A percentile compares a stretch with the other conserved stretches of the same genome.
Evolutionary conservation across 2,797 vertebrate genomes (phyloP).

Genomic region (Amniataba percoides): DNA sequence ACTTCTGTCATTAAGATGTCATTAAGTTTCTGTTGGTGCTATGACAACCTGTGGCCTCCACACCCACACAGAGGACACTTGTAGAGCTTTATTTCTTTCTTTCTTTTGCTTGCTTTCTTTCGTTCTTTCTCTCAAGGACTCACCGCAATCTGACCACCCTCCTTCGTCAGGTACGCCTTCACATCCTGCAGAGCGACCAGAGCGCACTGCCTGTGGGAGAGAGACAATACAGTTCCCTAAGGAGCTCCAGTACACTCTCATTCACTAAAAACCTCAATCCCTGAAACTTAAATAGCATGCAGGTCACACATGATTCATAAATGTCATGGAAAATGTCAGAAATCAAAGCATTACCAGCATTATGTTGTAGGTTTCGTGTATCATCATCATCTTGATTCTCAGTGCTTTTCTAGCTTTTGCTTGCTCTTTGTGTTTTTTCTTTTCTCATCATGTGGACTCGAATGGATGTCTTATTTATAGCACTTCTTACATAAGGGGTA

Average conservation of each 20-base stretch:
- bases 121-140: slow-evolving; percentile 48
- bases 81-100: no score
- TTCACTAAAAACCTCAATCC: neutral
- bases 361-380: no score
- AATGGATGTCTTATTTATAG: neutral
- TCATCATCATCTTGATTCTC: neutral
- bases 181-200: slow-evolving; percentile 94
- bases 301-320: neutral
- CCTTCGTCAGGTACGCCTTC: slow-evolving; percentile 90
- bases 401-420: neutral
- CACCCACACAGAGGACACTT: no score
- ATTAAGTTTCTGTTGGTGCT: no score
- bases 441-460: neutral
- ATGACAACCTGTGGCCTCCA: no score
- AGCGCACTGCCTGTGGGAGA: slow-evolving; percentile 89
- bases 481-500: neutral
- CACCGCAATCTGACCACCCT: slow-evolving; percentile 96
- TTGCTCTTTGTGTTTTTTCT: neutral
- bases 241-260: neutral
- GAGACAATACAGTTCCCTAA: neutral
- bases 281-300: neutral
- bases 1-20: no score
- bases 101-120: no score
- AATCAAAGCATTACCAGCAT: neutral
- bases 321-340: neutral